These are phyloP conservation scores for Sepioteuthis lessoniana DNA, from an alignment of 2,888 invertebrate species.

Conservation along the genomic window DNA sequence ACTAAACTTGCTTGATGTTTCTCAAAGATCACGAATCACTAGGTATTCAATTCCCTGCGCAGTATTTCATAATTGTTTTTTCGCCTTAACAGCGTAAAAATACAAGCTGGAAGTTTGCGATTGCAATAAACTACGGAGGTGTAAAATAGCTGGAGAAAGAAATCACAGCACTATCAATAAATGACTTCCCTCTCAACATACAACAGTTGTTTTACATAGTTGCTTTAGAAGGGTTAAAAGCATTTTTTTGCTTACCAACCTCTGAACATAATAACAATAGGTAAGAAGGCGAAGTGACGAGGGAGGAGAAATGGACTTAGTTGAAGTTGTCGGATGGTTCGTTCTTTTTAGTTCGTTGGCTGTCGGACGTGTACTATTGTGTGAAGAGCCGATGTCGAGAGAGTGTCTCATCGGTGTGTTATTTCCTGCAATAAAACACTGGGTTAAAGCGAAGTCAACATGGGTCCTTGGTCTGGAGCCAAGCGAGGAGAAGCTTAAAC, in stretches of 20 bases:
- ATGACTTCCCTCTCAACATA: too few species aligned
- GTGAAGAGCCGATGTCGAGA: neutral
- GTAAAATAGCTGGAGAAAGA: too few species aligned
- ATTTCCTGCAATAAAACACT: conserved; percentile 20
- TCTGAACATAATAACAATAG: neutral
- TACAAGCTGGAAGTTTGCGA: too few species aligned
- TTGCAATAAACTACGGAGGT: too few species aligned
- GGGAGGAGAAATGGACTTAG: neutral
- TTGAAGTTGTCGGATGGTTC: neutral
- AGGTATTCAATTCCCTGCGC: too few species aligned
- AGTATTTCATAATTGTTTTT: too few species aligned
- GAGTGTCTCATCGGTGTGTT: neutral
- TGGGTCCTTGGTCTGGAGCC: conserved; percentile 8
- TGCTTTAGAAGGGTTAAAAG: neutral
- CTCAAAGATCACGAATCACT: too few species aligned
- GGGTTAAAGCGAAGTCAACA: conserved; percentile 9
- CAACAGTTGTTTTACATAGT: neutral
- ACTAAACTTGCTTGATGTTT: too few species aligned
- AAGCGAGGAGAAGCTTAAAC: neutral
- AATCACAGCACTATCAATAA: too few species aligned
- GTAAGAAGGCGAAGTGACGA: neutral
- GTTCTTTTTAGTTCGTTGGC: conserved; percentile 25
- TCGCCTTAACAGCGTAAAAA: too few species aligned
- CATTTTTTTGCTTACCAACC: neutral
- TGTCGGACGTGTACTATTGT: conserved; percentile 2